A percentile compares a stretch with the other conserved stretches of the same genome.
Conservation (phyloP, 2,113 vertebrate species). For the Saiga tatarica region DNA sequence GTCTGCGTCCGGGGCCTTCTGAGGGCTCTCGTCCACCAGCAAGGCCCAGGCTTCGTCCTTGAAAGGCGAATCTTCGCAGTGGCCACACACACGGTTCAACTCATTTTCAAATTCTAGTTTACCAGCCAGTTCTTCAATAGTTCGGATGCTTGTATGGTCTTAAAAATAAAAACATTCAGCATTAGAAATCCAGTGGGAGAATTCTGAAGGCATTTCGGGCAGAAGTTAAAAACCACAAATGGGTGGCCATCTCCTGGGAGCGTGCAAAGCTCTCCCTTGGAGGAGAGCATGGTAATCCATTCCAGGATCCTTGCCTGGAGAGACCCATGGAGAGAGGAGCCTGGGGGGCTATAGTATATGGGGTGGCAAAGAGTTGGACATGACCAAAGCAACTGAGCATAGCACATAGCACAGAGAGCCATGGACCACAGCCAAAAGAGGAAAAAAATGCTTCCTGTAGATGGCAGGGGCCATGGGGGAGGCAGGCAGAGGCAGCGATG, state of each 20-base stretch:
- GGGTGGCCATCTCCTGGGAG: not conserved
- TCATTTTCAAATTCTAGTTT: slow-evolving; percentile 69
- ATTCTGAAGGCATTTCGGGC: not conserved
- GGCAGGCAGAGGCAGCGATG: not conserved
- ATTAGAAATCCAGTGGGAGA: not conserved
- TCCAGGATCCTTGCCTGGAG: too few species aligned
- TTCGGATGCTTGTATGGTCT: slow-evolving; percentile 71
- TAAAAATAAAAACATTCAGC: slow-evolving; percentile 51
- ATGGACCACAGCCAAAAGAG: not conserved
- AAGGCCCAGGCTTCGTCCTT: slow-evolving; percentile 64
- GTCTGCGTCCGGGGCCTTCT: not conserved
- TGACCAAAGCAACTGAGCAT: not conserved
- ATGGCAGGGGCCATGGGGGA: not conserved
- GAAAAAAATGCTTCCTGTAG: not conserved
- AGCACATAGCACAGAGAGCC: not conserved
- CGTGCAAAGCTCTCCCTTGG: not conserved
- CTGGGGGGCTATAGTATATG: not conserved
- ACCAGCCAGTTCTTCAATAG: slow-evolving; percentile 70
- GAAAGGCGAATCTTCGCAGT: slow-evolving; percentile 40
- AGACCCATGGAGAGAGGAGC: not conserved
- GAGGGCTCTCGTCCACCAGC: slow-evolving; percentile 60
- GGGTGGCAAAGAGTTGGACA: not conserved
- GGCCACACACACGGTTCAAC: slow-evolving; percentile 46
- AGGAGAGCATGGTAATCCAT: not conserved
- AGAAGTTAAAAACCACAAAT: not conserved